phyloP scores from a whole-genome alignment of 2,888 invertebrate species.

The Brenthis ino region DNA sequence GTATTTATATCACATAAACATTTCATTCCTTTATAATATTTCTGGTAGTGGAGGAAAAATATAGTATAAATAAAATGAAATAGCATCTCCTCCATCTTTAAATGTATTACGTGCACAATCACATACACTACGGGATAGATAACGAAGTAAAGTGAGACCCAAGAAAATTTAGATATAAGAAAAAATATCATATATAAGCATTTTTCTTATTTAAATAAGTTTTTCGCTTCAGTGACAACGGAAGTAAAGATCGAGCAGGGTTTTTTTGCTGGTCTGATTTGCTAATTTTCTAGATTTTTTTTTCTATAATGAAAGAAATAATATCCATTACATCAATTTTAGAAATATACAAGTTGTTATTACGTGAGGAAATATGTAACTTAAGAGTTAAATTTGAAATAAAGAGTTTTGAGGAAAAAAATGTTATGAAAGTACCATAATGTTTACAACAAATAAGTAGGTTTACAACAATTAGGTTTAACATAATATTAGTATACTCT shows the following conservation, averaged over 20 bases:
- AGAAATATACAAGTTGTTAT: too few relatives aligned
- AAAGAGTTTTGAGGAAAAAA: too few relatives aligned
- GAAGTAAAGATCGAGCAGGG: background rate
- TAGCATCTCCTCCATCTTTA: background rate
- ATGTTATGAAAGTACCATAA: too few relatives aligned
- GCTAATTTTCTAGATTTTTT: background rate
- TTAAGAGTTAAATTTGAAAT: too few relatives aligned
- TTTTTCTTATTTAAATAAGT: background rate
- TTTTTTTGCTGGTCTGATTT: background rate
- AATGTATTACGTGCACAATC: conserved; percentile 14
- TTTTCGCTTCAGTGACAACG: background rate
- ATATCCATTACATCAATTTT: too few relatives aligned
- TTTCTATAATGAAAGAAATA: background rate
- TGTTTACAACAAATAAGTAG: too few relatives aligned
- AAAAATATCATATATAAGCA: too few relatives aligned
- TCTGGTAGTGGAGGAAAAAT: background rate
- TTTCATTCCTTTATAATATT: background rate
- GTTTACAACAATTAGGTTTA: too few relatives aligned
- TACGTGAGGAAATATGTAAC: too few relatives aligned
- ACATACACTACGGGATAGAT: conserved; percentile 4
- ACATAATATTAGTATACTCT: too few relatives aligned
- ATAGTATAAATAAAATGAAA: conserved; percentile 1
- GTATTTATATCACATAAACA: too few relatives aligned
- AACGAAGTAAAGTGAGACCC: background rate
- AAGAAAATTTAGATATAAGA: too few relatives aligned